Percentiles rank a stretch among this genome's conserved stretches.
These are phyloP conservation scores for Dromococcyx pavoninus DNA, from an alignment of 2,797 vertebrate genomes.

Conservation along the genomic window DNA sequence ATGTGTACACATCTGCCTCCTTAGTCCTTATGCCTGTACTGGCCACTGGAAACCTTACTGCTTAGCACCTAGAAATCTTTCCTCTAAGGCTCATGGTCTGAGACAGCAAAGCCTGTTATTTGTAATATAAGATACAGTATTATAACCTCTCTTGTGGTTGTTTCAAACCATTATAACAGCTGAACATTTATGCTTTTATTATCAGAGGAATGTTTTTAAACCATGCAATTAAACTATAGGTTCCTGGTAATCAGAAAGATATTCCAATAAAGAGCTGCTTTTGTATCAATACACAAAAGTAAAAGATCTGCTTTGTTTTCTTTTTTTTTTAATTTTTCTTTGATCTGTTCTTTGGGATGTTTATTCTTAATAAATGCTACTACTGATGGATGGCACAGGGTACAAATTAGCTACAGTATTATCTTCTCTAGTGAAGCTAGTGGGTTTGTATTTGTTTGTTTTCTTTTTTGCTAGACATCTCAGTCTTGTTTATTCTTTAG, in stretches of 20 bases:
- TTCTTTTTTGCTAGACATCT: rapidly evolving
- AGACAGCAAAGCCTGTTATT: neutral
- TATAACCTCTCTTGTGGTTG: neutral
- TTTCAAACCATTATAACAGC: neutral
- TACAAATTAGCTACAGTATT: neutral
- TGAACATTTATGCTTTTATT: neutral
- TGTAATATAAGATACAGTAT: neutral
- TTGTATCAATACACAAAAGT: neutral
- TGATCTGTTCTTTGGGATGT: neutral
- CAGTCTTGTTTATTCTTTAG: neutral
- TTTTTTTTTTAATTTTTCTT: neutral
- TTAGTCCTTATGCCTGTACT: rapidly evolving
- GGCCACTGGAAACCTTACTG: rapidly evolving
- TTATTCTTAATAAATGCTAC: neutral
- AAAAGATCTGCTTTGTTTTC: neutral
- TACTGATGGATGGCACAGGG: neutral
- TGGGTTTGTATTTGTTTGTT: neutral
- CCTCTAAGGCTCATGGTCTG: rapidly evolving
- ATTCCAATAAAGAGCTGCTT: neutral
- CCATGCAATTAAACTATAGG: rapidly evolving
- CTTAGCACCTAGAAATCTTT: too few relatives aligned
- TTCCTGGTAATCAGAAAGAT: neutral
- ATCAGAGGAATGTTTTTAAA: neutral
- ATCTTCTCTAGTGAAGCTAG: neutral
- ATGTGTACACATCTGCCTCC: neutral